Evolutionary conservation across 1,140 invertebrate species (phyloP).

Genomic region (Psix sp.): DNA sequence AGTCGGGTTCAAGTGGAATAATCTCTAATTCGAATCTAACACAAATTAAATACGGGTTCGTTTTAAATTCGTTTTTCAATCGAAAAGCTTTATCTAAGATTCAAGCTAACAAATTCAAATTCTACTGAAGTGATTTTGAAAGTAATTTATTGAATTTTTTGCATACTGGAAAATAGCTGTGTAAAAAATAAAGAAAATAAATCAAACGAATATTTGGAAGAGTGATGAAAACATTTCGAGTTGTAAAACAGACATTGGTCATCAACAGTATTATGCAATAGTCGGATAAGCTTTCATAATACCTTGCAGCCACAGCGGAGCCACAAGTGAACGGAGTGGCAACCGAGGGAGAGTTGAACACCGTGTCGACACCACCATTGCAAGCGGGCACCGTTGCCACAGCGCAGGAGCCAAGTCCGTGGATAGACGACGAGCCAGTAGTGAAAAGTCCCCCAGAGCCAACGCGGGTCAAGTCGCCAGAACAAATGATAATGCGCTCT

Average conservation of each 20-base stretch:
- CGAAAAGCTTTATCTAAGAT: no score
- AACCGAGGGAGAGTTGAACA: slow-evolving; percentile 72
- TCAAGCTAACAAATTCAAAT: no score
- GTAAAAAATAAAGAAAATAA: no score
- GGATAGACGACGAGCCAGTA: slow-evolving; percentile 82
- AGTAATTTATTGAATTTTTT: neutral
- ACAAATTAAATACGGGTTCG: no score
- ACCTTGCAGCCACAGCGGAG: slow-evolving; percentile 74
- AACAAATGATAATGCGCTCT: slow-evolving; percentile 92
- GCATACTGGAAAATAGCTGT: neutral
- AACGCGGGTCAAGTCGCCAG: slow-evolving; percentile 93
- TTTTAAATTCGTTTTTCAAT: no score
- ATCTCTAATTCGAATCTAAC: no score
- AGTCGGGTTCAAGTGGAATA: no score
- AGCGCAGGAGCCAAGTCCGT: slow-evolving; percentile 75
- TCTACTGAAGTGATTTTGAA: no score
- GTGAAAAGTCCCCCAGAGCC: slow-evolving; percentile 94
- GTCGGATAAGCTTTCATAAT: slow-evolving; percentile 57
- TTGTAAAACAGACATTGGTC: slow-evolving; percentile 15
- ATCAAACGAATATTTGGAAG: no score
- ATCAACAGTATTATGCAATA: slow-evolving; percentile 34
- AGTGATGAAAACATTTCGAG: slow-evolving; percentile 22
- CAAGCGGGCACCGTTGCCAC: slow-evolving; percentile 60
- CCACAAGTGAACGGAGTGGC: slow-evolving; percentile 71
- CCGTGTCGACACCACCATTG: slow-evolving; percentile 70